Conservation (phyloP, 2,113 vertebrate species). For the Percopsis transmontana region DNA sequence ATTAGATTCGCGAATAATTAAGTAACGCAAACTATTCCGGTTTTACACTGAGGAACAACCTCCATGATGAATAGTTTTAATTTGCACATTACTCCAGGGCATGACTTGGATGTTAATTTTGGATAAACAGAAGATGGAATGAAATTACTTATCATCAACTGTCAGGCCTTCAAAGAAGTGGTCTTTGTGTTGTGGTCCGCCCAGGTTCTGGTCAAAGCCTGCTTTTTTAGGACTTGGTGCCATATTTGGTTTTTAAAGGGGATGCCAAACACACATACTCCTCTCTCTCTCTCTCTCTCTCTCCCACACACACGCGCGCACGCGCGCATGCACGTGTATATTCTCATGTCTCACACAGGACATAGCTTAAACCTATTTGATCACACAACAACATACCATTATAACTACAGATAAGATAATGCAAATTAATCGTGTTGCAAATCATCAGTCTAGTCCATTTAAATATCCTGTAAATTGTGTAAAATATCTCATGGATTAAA, state of each 20-base stretch:
- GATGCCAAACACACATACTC: neutral
- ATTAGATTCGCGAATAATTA: conserved; percentile 96
- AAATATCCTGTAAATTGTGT: neutral
- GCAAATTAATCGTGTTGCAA: neutral
- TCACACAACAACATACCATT: neutral
- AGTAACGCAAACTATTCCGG: conserved; percentile 90
- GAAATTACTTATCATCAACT: conserved; percentile 88
- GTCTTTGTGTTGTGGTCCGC: conserved; percentile 9
- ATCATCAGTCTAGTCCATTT: neutral
- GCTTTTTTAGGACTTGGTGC: neutral
- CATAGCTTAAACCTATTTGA: too few species aligned
- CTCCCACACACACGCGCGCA: too few species aligned
- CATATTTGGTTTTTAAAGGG: neutral
- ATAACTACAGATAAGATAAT: neutral
- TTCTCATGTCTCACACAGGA: too few species aligned
- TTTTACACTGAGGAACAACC: conserved; percentile 74
- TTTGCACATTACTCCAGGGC: conserved; percentile 85
- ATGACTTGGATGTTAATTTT: conserved; percentile 91
- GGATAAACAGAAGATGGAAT: conserved; percentile 90
- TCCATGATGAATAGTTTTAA: conserved; percentile 78
- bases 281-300: neutral
- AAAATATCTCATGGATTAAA: conserved; percentile 38
- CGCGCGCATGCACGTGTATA: conserved; percentile 9
- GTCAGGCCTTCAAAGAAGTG: conserved; percentile 50
- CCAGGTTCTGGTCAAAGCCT: neutral